A percentile compares a stretch with the other conserved stretches of the same genome.
Evolutionary conservation across 2,888 invertebrate genomes (phyloP).

Genomic region (Drosophila robusta): DNA sequence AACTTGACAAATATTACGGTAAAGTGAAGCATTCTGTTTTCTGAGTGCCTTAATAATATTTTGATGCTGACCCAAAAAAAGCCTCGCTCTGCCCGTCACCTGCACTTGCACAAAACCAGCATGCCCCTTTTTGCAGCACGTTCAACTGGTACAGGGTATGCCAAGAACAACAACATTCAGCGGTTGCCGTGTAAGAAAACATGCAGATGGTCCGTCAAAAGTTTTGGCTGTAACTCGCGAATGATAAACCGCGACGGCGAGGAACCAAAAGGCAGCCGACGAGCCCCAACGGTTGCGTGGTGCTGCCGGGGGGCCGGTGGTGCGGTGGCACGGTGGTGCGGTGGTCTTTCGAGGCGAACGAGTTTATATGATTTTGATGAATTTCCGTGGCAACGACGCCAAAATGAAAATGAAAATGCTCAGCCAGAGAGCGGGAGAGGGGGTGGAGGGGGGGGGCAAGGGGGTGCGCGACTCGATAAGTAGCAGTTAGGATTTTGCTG

Average conservation of each 20-base stretch:
- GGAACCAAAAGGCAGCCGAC: constrained; percentile 9
- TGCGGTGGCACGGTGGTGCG: constrained; percentile 3
- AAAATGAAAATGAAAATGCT: constrained; percentile 72
- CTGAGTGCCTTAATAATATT: too few species aligned
- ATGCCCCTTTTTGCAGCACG: neutral
- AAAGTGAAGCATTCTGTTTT: too few species aligned
- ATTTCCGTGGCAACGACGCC: constrained; percentile 81
- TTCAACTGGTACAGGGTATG: constrained; percentile 1
- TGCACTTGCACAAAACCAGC: neutral
- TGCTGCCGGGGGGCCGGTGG: neutral
- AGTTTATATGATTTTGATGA: constrained; percentile 81
- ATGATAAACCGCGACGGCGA: constrained; percentile 68
- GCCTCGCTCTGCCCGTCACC: too few species aligned
- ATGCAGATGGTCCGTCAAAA: constrained; percentile 76
- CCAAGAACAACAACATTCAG: constrained; percentile 39
- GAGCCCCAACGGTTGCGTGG: neutral
- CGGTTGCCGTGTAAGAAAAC: constrained; percentile 63
- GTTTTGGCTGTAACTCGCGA: constrained; percentile 67
- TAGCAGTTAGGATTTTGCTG: constrained; percentile 76
- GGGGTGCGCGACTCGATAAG: constrained; percentile 67
- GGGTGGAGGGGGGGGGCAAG: neutral
- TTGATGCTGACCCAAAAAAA: too few species aligned
- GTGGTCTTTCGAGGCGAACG: constrained; percentile 61
- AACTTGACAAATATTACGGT: too few species aligned
- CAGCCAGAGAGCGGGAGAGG: constrained; percentile 6